Evolutionary conservation across 1,140 invertebrate species (phyloP).

Genomic region (Drosophila mauritiana): DNA sequence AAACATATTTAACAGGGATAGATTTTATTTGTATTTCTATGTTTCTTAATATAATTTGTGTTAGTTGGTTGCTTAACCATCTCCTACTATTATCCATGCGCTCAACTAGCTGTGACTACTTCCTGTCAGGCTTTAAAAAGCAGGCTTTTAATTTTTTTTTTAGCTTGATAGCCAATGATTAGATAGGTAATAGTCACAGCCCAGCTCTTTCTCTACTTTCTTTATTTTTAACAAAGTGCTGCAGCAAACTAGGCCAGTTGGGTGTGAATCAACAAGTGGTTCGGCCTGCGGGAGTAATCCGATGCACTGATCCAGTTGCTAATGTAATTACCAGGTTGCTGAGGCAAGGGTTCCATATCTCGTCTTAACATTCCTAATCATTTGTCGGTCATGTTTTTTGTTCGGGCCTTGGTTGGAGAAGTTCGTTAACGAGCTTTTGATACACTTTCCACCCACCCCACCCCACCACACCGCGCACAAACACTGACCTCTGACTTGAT

Average conservation of each 20-base stretch:
- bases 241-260: background rate
- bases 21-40: no score
- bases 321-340: conserved; percentile 6
- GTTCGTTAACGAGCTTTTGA: conserved; percentile 59
- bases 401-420: background rate
- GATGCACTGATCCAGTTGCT: conserved; percentile 14
- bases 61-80: background rate
- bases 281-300: background rate
- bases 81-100: background rate
- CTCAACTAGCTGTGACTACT: no score
- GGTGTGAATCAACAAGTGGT: conserved; percentile 14
- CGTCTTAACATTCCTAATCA: conserved; percentile 21
- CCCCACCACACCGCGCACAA: background rate
- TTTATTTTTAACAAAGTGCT: no score
- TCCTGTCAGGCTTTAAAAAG: background rate
- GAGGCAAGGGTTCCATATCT: background rate
- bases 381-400: conserved; percentile 24
- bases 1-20: no score
- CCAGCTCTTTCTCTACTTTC: background rate
- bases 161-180: background rate
- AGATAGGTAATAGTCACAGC: background rate
- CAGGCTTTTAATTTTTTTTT: background rate
- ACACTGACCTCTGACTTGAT: conserved; percentile 63
- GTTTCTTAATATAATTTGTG: background rate
- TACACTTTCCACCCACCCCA: conserved; percentile 39